These are phyloP conservation scores for Neoarius graeffei DNA, from an alignment of 2,113 vertebrate genomes.

Conservation along the genomic window DNA sequence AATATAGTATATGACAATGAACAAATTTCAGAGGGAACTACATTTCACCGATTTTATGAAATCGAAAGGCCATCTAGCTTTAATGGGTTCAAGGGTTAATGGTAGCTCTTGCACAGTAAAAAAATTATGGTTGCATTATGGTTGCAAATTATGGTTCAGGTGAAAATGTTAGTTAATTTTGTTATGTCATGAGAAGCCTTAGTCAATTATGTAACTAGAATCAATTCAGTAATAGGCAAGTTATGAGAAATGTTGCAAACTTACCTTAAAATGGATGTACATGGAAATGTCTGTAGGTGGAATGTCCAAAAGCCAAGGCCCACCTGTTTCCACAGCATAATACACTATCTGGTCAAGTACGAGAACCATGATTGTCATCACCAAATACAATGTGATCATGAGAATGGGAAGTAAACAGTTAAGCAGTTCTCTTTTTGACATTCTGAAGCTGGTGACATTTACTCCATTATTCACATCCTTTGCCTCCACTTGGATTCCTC, in stretches of 20 bases:
- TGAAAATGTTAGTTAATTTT: neutral
- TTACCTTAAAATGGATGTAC: slow-evolving; percentile 76
- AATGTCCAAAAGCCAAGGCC: slow-evolving; percentile 75
- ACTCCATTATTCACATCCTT: slow-evolving; percentile 63
- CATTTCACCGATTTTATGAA: too few species aligned
- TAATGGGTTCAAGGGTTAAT: too few species aligned
- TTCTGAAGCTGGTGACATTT: slow-evolving; percentile 59
- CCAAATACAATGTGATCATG: slow-evolving; percentile 73
- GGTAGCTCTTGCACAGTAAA: neutral
- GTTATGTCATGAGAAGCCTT: neutral
- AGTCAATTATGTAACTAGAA: too few species aligned
- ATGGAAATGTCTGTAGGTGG: slow-evolving; percentile 73
- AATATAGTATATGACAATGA: too few species aligned
- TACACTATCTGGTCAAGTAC: slow-evolving; percentile 78
- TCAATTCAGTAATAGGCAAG: neutral
- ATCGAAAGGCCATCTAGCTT: too few species aligned
- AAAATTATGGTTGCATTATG: neutral
- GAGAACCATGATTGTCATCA: slow-evolving; percentile 68
- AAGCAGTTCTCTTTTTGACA: slow-evolving; percentile 75
- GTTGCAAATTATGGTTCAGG: neutral
- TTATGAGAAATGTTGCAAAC: neutral
- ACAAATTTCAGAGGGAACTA: too few species aligned
- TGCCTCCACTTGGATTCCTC: slow-evolving; percentile 52
- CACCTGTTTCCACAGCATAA: slow-evolving; percentile 65
- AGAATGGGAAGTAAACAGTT: slow-evolving; percentile 71